Percentiles rank a stretch among this genome's conserved stretches.
Evolutionary conservation across 2,113 vertebrate species (phyloP).

Genomic region (Oophaga pumilio): DNA sequence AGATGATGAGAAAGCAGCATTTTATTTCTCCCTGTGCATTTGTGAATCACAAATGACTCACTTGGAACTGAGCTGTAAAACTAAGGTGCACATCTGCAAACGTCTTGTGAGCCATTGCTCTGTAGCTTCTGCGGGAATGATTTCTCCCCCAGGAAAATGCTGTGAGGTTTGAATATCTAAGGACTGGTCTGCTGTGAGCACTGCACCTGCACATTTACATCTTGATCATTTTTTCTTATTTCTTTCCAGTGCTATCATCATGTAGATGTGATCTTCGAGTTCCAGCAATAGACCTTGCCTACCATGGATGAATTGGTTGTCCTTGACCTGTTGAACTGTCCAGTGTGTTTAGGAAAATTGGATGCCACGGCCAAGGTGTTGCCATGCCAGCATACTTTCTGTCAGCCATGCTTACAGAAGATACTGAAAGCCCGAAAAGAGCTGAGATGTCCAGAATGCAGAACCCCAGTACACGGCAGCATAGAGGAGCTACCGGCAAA

Average conservation of each 20-base stretch:
- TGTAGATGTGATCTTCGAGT: slow-evolving; percentile 54
- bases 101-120: slow-evolving; percentile 67
- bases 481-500: slow-evolving; percentile 88
- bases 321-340: slow-evolving; percentile 85
- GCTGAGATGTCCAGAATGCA: slow-evolving; percentile 87
- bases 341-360: slow-evolving; percentile 85
- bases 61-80: slow-evolving; percentile 56
- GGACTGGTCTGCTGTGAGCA: background rate
- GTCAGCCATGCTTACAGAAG: slow-evolving; percentile 84
- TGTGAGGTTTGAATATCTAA: background rate
- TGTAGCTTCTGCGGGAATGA: slow-evolving; percentile 62
- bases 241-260: slow-evolving; percentile 52
- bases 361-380: slow-evolving; percentile 87
- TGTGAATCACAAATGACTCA: slow-evolving; percentile 74
- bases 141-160: background rate
- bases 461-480: slow-evolving; percentile 74
- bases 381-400: slow-evolving; percentile 97
- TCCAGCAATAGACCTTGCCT: slow-evolving; percentile 45
- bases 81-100: slow-evolving; percentile 61
- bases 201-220: background rate
- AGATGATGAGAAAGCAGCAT: slow-evolving; percentile 31
- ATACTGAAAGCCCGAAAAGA: slow-evolving; percentile 78
- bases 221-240: background rate
- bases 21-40: slow-evolving; percentile 56
- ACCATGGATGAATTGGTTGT: slow-evolving; percentile 85